These are phyloP conservation scores for Ametastegia equiseti DNA, from an alignment of 2,888 invertebrate genomes.

Conservation along the genomic window DNA sequence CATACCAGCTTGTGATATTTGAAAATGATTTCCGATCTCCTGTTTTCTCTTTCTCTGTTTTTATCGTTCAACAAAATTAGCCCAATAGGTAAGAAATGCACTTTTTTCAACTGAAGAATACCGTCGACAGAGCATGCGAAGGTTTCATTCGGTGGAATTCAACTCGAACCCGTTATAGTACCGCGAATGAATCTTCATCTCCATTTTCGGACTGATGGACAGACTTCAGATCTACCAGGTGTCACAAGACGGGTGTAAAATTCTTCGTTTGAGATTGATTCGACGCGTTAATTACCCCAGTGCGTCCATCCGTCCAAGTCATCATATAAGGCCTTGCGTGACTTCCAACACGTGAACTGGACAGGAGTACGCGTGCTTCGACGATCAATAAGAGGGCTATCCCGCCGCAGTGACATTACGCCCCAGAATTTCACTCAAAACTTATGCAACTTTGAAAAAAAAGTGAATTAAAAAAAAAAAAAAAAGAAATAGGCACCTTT, in stretches of 20 bases:
- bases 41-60: background rate
- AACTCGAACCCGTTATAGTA: conserved; percentile 18
- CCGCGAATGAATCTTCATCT: conserved; percentile 21
- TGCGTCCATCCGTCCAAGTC: conserved; percentile 10
- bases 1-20: background rate
- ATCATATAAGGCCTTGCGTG: conserved; percentile 9
- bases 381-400: conserved; percentile 23
- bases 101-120: too few relatives aligned
- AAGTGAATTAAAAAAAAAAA: background rate
- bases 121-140: background rate
- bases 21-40: background rate
- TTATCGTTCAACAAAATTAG: background rate
- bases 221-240: background rate
- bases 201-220: conserved; percentile 24
- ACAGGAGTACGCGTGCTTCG: conserved; percentile 32
- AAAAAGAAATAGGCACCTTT: background rate
- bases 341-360: conserved; percentile 18
- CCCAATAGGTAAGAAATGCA: background rate
- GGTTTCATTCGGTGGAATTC: conserved; percentile 32
- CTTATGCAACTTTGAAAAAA: background rate
- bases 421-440: background rate
- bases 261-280: conserved; percentile 40
- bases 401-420: background rate
- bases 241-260: conserved; percentile 36
- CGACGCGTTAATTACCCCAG: conserved; percentile 39